phyloP scores from a whole-genome alignment of 2,888 invertebrate genomes.

The Drosophila neoperkinsi region DNA sequence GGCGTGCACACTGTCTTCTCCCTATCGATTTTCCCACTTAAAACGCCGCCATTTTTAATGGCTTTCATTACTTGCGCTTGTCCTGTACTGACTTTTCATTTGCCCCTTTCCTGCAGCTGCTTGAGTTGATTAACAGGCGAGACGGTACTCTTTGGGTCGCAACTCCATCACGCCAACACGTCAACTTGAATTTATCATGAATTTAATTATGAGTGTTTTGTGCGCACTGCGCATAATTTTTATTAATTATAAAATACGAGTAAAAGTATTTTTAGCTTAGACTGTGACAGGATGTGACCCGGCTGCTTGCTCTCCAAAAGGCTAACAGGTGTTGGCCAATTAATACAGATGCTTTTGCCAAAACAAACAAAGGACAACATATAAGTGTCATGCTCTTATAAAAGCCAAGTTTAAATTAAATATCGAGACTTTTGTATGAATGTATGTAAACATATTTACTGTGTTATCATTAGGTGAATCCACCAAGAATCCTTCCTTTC shows the following conservation, averaged over 20 bases:
- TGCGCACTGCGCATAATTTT: conserved; percentile 37
- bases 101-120: conserved; percentile 32
- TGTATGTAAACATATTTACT: neutral
- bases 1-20: conserved; percentile 9
- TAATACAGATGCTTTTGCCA: neutral
- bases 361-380: neutral
- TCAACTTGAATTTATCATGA: conserved; percentile 55
- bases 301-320: conserved; percentile 14
- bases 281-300: neutral
- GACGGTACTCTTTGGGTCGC: conserved; percentile 29
- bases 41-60: conserved; percentile 75
- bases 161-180: conserved; percentile 32
- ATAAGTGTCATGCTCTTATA: neutral
- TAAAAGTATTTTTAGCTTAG: conserved; percentile 10
- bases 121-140: conserved; percentile 71
- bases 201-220: conserved; percentile 62
- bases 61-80: conserved; percentile 69
- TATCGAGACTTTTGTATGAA: neutral
- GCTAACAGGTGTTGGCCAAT: conserved; percentile 10
- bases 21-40: conserved; percentile 67
- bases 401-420: neutral
- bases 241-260: conserved; percentile 40
- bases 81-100: conserved; percentile 39
- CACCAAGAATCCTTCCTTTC: too few species aligned
- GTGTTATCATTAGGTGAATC: neutral